Percentiles rank a stretch among this genome's conserved stretches.
Evolutionary conservation across 2,797 vertebrate genomes (phyloP).

Genomic region (Muscicapa comitata): DNA sequence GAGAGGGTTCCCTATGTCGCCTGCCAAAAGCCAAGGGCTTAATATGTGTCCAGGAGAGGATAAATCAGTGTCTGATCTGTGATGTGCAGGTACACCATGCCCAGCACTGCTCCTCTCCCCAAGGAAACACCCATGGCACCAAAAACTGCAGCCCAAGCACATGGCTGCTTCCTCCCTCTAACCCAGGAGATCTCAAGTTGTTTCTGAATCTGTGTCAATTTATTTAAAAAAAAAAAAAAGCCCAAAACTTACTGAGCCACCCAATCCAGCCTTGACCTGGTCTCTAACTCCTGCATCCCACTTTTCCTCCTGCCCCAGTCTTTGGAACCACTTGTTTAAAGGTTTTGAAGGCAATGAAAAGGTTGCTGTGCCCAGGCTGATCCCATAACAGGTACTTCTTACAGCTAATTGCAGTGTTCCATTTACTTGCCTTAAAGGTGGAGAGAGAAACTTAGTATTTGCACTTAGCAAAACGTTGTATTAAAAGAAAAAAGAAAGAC

Average conservation of each 20-base stretch:
- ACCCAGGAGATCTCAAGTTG: background rate
- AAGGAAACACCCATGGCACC: background rate
- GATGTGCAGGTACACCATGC: background rate
- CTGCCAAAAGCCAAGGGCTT: background rate
- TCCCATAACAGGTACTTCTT: slow-evolving; percentile 19
- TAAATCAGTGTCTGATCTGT: accelerated
- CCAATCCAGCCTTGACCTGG: background rate
- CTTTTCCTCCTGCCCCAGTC: background rate
- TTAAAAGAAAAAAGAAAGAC: slow-evolving; percentile 34
- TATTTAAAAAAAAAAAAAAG: accelerated
- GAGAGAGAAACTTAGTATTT: slow-evolving; percentile 77
- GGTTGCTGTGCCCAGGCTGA: background rate
- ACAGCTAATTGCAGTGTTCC: slow-evolving; percentile 10
- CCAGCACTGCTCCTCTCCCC: background rate
- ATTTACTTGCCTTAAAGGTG: slow-evolving; percentile 81
- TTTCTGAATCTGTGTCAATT: background rate
- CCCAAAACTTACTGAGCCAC: background rate
- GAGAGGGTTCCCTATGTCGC: background rate
- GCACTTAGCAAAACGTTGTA: slow-evolving; percentile 72
- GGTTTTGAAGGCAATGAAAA: background rate
- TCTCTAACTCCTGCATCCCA: background rate
- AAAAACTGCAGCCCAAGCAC: accelerated
- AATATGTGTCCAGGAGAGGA: background rate
- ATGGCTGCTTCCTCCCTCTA: background rate
- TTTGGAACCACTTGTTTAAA: background rate